These are phyloP conservation scores for Guaruba guarouba DNA, from an alignment of 2,113 vertebrate species.

Conservation along the genomic window DNA sequence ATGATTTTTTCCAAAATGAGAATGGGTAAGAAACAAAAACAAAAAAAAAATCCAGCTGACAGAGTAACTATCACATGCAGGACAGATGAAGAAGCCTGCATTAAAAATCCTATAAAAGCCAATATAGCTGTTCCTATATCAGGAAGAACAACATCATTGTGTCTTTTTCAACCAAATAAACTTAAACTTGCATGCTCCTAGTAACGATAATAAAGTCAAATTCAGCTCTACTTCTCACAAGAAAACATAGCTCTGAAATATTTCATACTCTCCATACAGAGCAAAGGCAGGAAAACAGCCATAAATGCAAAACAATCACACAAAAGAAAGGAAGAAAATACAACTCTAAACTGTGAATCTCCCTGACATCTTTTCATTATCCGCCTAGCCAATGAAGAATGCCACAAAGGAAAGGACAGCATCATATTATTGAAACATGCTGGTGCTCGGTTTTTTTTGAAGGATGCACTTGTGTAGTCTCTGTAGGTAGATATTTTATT, in stretches of 20 bases:
- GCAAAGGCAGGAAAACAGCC: background rate
- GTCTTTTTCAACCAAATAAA: slow-evolving; percentile 37
- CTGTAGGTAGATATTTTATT: background rate
- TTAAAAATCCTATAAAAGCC: slow-evolving; percentile 27
- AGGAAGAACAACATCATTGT: background rate
- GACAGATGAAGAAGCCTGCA: slow-evolving; percentile 32
- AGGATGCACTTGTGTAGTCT: background rate
- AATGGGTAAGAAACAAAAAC: background rate
- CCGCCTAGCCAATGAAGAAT: background rate
- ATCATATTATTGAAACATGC: background rate
- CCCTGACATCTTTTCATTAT: slow-evolving; percentile 12
- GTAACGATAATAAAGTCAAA: slow-evolving; percentile 35
- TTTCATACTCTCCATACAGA: background rate
- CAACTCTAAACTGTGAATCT: background rate
- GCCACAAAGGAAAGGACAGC: background rate
- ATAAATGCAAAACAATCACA: background rate
- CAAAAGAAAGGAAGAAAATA: slow-evolving; percentile 1
- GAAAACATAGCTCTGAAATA: slow-evolving; percentile 29
- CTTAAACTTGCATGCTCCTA: slow-evolving; percentile 16
- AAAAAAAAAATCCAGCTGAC: background rate
- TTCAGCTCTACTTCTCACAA: slow-evolving; percentile 1
- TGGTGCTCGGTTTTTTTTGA: background rate
- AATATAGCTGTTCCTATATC: background rate
- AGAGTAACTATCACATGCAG: slow-evolving; percentile 21
- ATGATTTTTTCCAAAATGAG: background rate